These are phyloP conservation scores for Hemibagrus guttatus DNA, from an alignment of 2,797 vertebrate species.

Conservation along the genomic window DNA sequence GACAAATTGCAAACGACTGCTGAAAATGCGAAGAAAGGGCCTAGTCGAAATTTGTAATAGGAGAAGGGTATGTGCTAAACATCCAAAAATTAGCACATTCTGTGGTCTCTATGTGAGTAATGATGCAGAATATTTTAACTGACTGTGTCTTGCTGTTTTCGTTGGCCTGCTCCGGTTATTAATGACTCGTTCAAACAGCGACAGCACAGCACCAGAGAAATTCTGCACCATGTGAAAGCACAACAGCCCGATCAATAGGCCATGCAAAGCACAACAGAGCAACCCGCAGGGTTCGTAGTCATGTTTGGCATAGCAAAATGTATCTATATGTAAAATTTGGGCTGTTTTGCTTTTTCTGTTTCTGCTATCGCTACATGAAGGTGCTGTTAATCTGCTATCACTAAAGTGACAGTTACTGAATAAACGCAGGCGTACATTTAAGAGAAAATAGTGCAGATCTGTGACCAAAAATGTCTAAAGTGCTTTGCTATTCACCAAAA, in stretches of 20 bases:
- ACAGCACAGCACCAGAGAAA: conserved; percentile 28
- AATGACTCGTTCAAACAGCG: conserved; percentile 24
- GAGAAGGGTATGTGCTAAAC: neutral
- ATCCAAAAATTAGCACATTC: conserved; percentile 27
- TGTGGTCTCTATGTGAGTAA: conserved; percentile 25
- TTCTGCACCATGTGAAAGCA: conserved; percentile 11
- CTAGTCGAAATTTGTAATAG: conserved; percentile 10
- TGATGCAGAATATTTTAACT: conserved; percentile 29
- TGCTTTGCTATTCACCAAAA: neutral
- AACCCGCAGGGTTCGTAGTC: neutral
- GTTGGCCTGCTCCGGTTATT: conserved; percentile 29
- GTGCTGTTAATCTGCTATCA: neutral
- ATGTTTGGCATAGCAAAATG: neutral
- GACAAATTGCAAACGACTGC: conserved; percentile 5
- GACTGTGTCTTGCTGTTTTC: conserved; percentile 26
- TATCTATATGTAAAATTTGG: neutral
- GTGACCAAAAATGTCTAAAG: neutral
- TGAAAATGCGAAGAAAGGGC: conserved; percentile 15
- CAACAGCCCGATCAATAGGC: conserved; percentile 31
- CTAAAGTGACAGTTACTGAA: neutral
- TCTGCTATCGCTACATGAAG: neutral
- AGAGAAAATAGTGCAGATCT: neutral
- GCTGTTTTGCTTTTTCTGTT: conserved; percentile 13
- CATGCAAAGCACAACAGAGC: conserved; percentile 26
- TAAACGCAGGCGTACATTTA: neutral